Evolutionary conservation across 2,888 invertebrate genomes (phyloP), one percentile per base, ranked within the genome.

Genomic region (Bombylius major): DNA sequence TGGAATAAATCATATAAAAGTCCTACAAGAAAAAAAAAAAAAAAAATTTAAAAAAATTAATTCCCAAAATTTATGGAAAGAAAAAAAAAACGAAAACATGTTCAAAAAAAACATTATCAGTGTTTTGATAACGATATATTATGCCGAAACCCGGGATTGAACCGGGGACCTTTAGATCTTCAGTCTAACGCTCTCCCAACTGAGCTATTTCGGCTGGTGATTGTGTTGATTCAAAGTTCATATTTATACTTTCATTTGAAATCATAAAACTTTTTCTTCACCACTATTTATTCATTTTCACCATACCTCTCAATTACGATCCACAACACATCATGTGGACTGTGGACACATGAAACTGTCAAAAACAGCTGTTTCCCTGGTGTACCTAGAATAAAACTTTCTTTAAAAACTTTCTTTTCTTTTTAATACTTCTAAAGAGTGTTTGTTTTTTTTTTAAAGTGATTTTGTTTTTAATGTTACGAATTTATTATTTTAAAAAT

Each of bases 1-100:
- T 76, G 77, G 67, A 80, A 78, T 58, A 95, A 76, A 76, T 99
- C 99, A 73, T 87, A 92, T n/a, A 98, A 77, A 34, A 98, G 89
- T 13, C 96, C 96, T 63, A 81, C 74, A 63, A 63, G 46, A 5
- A 33, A 56, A 58, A 42, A n/a, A n/a, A n/a, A 50, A 47, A 36
- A 42, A 42, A 11, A 42, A 42, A 11, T 42, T 13, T 14, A 44
- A 50, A 50, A 33, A 50, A 55, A 34, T 31, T 34, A 32, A 7
- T n/a, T 23, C 3, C 23, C 23, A n/a, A 13, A 39, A 34, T 5
- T 13, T 50, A 23, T 51, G 46, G 51, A 49, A 54, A 46, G 50
- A 33, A 54, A 58, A 12, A 53, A 58, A 61, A 57, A 59, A 58
- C 60, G 65, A 66, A 70, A 69, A 65, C 67, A 58, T 23, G 5